phyloP scores from a whole-genome alignment of 2,888 invertebrate genomes.

The Phorcus lineatus region DNA sequence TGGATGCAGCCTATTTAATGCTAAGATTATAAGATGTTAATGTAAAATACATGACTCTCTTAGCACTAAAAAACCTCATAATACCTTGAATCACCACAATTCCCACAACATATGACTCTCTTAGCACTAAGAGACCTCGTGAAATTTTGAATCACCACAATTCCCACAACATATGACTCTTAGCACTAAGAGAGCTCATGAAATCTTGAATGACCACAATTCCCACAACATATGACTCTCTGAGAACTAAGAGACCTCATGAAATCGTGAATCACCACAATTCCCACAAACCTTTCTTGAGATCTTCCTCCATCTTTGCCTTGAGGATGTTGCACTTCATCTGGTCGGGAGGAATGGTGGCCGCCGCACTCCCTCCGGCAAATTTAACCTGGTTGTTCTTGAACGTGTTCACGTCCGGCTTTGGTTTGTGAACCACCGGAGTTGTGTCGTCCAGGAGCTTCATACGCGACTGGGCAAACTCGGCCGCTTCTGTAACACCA shows the following conservation, averaged over 20 bases:
- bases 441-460: conserved; percentile 72
- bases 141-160: background rate
- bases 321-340: conserved; percentile 96
- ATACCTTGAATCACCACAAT: too few relatives aligned
- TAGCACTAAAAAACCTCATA: too few relatives aligned
- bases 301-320: conserved; percentile 84
- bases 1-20: too few relatives aligned
- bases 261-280: background rate
- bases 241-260: background rate
- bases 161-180: too few relatives aligned
- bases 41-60: too few relatives aligned
- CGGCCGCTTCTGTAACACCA: conserved; percentile 68
- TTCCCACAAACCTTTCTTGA: conserved; percentile 68
- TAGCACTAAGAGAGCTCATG: too few relatives aligned
- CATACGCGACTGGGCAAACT: conserved; percentile 72
- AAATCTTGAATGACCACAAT: too few relatives aligned
- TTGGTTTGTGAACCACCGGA: conserved; percentile 47
- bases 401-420: conserved; percentile 74
- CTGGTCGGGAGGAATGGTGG: conserved; percentile 89
- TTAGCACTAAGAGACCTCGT: background rate
- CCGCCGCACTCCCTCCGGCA: conserved; percentile 54
- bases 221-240: background rate
- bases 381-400: conserved; percentile 77
- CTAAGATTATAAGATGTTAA: too few relatives aligned
- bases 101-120: too few relatives aligned